phyloP scores from a whole-genome alignment of 2,888 invertebrate species.

The Augochlorella aurata region DNA sequence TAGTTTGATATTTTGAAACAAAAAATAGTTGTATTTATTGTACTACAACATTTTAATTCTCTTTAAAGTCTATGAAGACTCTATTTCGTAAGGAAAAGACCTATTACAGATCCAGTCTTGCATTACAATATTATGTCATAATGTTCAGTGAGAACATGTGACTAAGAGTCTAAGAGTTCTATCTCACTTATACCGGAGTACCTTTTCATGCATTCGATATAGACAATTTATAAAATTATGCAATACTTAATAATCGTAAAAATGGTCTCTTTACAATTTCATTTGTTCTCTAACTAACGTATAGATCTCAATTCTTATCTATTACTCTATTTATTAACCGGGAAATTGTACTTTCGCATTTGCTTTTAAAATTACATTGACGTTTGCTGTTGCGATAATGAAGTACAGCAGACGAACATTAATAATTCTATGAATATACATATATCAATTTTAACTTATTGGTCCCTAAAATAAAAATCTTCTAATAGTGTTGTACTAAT shows the following conservation, averaged over 20 bases:
- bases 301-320: conserved; percentile 55
- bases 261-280: conserved; percentile 57
- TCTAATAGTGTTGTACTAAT: conserved; percentile 74
- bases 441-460: conserved; percentile 64
- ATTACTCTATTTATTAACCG: conserved; percentile 56
- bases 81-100: conserved; percentile 61
- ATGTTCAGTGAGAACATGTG: conserved; percentile 54
- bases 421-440: conserved; percentile 57
- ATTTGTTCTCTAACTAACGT: conserved; percentile 46
- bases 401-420: conserved; percentile 52
- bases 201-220: conserved; percentile 38
- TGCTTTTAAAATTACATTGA: conserved; percentile 51
- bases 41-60: conserved; percentile 39
- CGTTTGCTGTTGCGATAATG: conserved; percentile 41
- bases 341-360: conserved; percentile 66
- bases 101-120: conserved; percentile 67
- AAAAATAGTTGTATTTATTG: conserved; percentile 42
- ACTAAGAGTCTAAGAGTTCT: conserved; percentile 62
- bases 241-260: conserved; percentile 53
- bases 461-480: conserved; percentile 68
- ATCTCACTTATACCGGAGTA: conserved; percentile 49
- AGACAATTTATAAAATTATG: conserved; percentile 50
- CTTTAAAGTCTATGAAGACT: conserved; percentile 55
- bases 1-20: conserved; percentile 42
- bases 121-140: conserved; percentile 66